Conservation (phyloP, 2,113 vertebrate species). For the Pseudopipra pipra region DNA sequence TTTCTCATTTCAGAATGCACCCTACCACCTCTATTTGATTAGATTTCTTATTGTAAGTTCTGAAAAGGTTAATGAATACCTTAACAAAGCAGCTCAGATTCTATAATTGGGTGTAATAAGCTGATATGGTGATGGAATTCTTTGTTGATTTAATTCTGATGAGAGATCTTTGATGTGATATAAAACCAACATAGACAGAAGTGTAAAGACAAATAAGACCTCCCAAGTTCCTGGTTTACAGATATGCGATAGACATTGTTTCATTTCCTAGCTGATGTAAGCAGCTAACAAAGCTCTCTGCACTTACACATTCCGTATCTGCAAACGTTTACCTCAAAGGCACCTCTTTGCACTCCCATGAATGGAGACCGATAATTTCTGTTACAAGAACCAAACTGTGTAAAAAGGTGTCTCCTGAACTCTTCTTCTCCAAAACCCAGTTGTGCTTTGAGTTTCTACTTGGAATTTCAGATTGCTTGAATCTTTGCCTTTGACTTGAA, state of each 20-base stretch:
- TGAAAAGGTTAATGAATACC: conserved; percentile 78
- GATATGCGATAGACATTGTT: conserved; percentile 1
- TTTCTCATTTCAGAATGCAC: conserved; percentile 67
- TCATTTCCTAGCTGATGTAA: not conserved
- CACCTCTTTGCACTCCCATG: not conserved
- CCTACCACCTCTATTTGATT: conserved; percentile 69
- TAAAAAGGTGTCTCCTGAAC: not conserved
- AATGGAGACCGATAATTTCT: not conserved
- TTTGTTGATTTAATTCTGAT: conserved; percentile 61
- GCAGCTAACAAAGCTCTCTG: not conserved
- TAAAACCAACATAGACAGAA: conserved; percentile 20
- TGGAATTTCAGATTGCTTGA: not conserved
- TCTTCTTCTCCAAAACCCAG: not conserved
- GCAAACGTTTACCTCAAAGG: not conserved
- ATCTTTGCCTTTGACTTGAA: not conserved
- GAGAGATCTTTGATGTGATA: conserved; percentile 31
- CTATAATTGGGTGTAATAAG: conserved; percentile 72
- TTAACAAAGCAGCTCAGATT: conserved; percentile 56
- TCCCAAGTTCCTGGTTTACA: not conserved
- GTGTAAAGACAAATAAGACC: conserved; percentile 25
- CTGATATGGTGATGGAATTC: conserved; percentile 58
- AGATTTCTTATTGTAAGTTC: conserved; percentile 63
- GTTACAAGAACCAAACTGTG: not conserved
- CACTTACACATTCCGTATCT: not conserved
- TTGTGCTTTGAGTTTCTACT: not conserved